Evolutionary conservation across 2,888 invertebrate genomes (phyloP), one percentile per base, ranked within the genome.

Genomic region (Mechanitis messenoides): DNA sequence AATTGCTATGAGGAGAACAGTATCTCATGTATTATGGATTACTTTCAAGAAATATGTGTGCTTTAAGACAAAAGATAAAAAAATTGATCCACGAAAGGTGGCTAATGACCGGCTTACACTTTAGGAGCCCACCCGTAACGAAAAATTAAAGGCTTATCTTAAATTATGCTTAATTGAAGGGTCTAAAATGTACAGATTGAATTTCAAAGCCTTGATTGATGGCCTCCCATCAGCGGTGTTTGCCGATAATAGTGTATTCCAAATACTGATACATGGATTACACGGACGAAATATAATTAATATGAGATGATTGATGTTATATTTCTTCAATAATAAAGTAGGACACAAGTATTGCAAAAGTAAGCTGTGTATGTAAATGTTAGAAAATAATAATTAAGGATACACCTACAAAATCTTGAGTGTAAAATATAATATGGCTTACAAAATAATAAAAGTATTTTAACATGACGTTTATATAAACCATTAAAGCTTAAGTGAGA

Each of bases 91-190:
- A 72, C 75, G 83, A 85, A 86, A 83, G 79, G 77, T 78, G 79
- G 76, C 80, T 88, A 88, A 88, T 88, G 85, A 83, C 78, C 70
- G 81, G 77, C 83, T 83, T 85, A 86, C 83, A 85, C 84, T 85
- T 84, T 80, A 74, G 77, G 71, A 73, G 88, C 80, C 89, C 88
- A 89, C 90, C 88, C 81, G 85, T 83, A 84, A 83, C 75, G 85
- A 82, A 76, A 87, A 87, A 89, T 86, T 85, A 88, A 87, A 85
- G 87, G 83, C 77, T 86, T 87, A 89, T 87, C 86, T 87, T 76
- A 84, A 89, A 90, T 89, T 87, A 87, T 84, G 79, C 81, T 85
- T 89, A 90, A 90, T 90, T 90, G 84, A 74, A 82, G 87, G 88
- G 81, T 83, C 80, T 80, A 79, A 83, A 81, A 80, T 50, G 80